Evolutionary conservation across 2,888 invertebrate genomes (phyloP).

Genomic region (Cetonia aurata): DNA sequence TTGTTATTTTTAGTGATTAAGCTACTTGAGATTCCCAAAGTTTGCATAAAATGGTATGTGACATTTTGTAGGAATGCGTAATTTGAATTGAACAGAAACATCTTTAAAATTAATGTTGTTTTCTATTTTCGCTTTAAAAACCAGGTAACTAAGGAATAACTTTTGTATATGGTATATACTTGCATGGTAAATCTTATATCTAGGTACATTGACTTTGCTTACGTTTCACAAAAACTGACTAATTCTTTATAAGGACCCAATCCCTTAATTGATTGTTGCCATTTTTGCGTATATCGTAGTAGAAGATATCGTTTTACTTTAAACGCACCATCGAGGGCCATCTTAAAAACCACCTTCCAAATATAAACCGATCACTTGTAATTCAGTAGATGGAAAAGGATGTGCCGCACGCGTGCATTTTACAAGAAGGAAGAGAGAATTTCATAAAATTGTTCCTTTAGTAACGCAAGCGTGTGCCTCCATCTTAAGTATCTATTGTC

Average conservation of each 20-base stretch:
- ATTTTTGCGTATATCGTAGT: conserved; percentile 19
- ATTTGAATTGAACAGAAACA: too few species aligned
- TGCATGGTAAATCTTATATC: too few species aligned
- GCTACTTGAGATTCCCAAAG: too few species aligned
- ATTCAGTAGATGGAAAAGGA: conserved; percentile 32
- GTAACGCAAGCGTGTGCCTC: conserved; percentile 32
- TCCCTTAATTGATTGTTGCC: conserved; percentile 24
- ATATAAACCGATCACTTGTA: conserved; percentile 28
- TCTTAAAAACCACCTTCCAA: conserved; percentile 33
- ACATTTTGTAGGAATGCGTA: too few species aligned
- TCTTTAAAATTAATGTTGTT: too few species aligned
- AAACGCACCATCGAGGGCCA: background rate
- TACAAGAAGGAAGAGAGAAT: conserved; percentile 25
- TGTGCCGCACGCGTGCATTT: conserved; percentile 29
- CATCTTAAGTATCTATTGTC: conserved; percentile 36
- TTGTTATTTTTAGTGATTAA: too few species aligned
- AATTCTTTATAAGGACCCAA: conserved; percentile 21
- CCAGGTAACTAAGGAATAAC: too few species aligned
- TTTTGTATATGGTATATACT: too few species aligned
- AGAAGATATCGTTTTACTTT: conserved; percentile 5
- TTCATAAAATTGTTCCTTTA: conserved; percentile 31
- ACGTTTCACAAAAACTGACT: conserved; percentile 16
- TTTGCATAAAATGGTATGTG: too few species aligned
- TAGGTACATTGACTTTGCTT: too few species aligned
- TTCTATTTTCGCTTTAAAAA: too few species aligned